These are phyloP conservation scores for Uloborus plumipes DNA, from an alignment of 2,888 invertebrate genomes.

Conservation along the genomic window DNA sequence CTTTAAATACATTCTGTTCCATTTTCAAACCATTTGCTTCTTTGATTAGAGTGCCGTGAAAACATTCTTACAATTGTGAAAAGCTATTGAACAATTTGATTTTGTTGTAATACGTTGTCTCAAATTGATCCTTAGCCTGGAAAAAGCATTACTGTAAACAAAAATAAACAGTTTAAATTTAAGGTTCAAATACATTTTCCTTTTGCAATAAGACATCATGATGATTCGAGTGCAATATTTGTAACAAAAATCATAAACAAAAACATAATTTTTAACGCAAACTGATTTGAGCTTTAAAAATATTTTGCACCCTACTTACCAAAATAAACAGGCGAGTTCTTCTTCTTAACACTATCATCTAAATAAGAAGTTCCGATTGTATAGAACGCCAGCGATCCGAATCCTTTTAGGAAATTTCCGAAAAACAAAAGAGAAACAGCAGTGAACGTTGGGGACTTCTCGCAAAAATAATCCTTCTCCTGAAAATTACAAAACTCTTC, in stretches of 20 bases:
- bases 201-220: too few species aligned
- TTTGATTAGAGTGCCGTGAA: too few species aligned
- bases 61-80: too few species aligned
- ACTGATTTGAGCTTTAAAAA: not conserved
- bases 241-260: too few species aligned
- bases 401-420: conserved; percentile 66
- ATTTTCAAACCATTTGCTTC: too few species aligned
- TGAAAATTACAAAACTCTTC: conserved; percentile 49
- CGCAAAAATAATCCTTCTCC: conserved; percentile 41
- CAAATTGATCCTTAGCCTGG: too few species aligned
- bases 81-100: too few species aligned
- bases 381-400: conserved; percentile 66
- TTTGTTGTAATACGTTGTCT: too few species aligned
- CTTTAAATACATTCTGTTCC: too few species aligned
- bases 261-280: too few species aligned
- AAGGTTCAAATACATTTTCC: too few species aligned
- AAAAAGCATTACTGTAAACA: not conserved
- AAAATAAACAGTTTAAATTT: not conserved
- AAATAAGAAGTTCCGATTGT: conserved; percentile 66
- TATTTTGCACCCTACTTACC: conserved; percentile 32
- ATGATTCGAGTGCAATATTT: too few species aligned
- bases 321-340: conserved; percentile 66
- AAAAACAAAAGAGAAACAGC: conserved; percentile 65
- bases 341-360: conserved; percentile 67
- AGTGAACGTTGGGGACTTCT: conserved; percentile 51